These are phyloP conservation scores for Cossypha heuglini DNA, from an alignment of 2,797 vertebrate genomes.

Conservation along the genomic window DNA sequence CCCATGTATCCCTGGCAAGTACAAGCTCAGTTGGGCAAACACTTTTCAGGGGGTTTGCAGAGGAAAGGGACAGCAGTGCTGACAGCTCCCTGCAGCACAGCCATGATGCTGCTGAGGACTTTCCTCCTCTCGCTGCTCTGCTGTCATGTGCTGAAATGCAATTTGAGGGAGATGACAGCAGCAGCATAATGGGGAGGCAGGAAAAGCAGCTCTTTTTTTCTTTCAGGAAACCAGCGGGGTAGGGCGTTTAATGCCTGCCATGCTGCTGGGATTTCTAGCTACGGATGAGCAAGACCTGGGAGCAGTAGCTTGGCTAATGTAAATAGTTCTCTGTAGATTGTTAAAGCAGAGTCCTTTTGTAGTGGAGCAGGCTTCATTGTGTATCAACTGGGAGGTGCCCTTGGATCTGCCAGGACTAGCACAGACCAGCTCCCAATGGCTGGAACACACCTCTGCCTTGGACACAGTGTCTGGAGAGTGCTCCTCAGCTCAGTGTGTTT, in stretches of 20 bases:
- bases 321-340: not conserved
- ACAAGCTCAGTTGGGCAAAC: not conserved
- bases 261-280: conserved; percentile 28
- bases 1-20: accelerated
- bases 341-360: not conserved
- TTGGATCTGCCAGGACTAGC: not conserved
- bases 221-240: not conserved
- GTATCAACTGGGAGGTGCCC: conserved; percentile 36
- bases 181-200: not conserved
- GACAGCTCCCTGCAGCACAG: conserved; percentile 10
- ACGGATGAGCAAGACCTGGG: not conserved
- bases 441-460: not conserved
- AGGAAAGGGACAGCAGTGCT: not conserved
- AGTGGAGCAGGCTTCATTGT: not conserved
- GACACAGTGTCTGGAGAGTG: not conserved
- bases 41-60: not conserved
- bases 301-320: not conserved
- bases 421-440: not conserved
- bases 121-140: not conserved
- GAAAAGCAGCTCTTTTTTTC: not conserved
- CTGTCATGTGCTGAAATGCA: not conserved
- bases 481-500: not conserved
- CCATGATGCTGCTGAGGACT: not conserved
- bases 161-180: not conserved
- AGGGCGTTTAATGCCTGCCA: not conserved